Percentiles rank a stretch among this genome's conserved stretches.
These are phyloP conservation scores for Alligator mississippiensis DNA, from an alignment of 2,113 vertebrate genomes.

Conservation along the genomic window DNA sequence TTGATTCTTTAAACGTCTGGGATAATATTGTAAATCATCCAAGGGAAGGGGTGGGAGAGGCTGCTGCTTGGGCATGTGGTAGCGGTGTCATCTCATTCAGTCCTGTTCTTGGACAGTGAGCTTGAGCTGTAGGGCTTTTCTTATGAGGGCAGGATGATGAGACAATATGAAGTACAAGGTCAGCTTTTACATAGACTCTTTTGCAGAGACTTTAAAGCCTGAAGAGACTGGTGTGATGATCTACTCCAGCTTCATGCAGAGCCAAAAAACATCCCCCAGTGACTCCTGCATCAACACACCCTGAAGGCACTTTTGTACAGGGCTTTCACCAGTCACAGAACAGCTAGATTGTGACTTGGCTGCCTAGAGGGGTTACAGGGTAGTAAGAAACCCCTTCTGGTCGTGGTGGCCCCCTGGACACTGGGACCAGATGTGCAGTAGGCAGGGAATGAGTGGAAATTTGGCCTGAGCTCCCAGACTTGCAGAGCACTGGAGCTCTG, in stretches of 20 bases:
- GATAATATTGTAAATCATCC: background rate
- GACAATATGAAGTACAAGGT: slow-evolving; percentile 17
- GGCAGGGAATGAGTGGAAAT: background rate
- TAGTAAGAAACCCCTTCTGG: background rate
- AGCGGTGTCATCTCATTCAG: background rate
- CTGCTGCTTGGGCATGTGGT: background rate
- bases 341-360: slow-evolving; percentile 1
- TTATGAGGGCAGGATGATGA: background rate
- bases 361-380: background rate
- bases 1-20: background rate
- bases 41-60: background rate
- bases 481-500: background rate
- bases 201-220: slow-evolving; percentile 13
- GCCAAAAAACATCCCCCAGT: slow-evolving; percentile 48
- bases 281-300: slow-evolving; percentile 58
- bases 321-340: background rate
- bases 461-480: background rate
- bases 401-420: background rate
- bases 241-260: slow-evolving; percentile 32
- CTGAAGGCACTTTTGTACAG: slow-evolving; percentile 51
- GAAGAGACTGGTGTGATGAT: slow-evolving; percentile 25
- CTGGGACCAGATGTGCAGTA: rapidly evolving
- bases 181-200: slow-evolving; percentile 33
- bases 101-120: background rate
- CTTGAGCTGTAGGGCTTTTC: background rate